Evolutionary conservation across 2,888 invertebrate species (phyloP).

Genomic region (Tineola bisselliella): DNA sequence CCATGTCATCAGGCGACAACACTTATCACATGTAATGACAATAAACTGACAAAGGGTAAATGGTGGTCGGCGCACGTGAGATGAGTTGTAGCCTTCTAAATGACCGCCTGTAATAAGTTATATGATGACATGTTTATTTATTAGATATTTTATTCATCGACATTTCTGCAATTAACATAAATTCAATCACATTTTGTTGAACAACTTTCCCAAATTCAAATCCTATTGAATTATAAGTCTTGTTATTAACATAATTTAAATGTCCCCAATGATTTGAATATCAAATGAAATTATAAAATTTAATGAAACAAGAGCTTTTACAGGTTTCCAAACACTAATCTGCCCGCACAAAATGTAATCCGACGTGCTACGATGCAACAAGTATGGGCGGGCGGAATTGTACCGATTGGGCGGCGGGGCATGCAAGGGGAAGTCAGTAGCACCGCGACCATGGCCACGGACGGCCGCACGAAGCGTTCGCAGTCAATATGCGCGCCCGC

Average conservation of each 20-base stretch:
- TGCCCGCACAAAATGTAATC: background rate
- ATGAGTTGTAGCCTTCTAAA: too few relatives aligned
- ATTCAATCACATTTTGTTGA: too few relatives aligned
- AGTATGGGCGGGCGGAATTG: constrained; percentile 17
- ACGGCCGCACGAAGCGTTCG: constrained; percentile 75
- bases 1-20: background rate
- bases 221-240: background rate
- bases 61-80: background rate
- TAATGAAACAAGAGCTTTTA: background rate
- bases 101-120: too few relatives aligned
- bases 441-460: constrained; percentile 70
- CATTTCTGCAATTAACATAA: too few relatives aligned
- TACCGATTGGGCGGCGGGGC: constrained; percentile 15
- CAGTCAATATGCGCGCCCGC: constrained; percentile 80
- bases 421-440: constrained; percentile 33
- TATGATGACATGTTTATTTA: too few relatives aligned
- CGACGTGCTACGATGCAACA: constrained; percentile 8
- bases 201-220: too few relatives aligned
- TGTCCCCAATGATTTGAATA: background rate
- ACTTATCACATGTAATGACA: background rate
- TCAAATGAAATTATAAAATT: background rate
- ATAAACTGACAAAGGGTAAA: constrained; percentile 1
- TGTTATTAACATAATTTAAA: background rate
- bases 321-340: background rate
- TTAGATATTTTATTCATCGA: background rate